Evolutionary conservation across 2,113 vertebrate genomes (phyloP), one percentile per base, ranked within the genome.

Genomic region (Oncorhynchus masou): DNA sequence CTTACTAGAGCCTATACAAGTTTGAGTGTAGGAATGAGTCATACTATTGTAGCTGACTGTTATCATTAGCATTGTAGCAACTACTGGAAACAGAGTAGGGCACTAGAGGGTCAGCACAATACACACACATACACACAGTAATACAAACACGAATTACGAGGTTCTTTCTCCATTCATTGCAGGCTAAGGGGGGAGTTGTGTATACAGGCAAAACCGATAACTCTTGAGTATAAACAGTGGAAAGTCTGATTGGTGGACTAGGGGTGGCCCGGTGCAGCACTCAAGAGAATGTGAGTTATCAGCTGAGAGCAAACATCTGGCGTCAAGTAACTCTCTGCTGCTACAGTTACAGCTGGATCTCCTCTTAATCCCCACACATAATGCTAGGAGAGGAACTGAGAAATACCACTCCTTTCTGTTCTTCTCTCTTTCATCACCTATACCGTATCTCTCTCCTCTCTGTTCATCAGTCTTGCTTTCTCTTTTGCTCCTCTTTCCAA

Each of bases 161-260:
- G 29, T 15, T 60, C 25, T 76, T 78, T 64, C 54, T 78, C 29
- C 51, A 25, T 79, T 57, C 62, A 13, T 12, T 48, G 67, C 27
- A 65, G 76, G 73, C 48, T 16, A 13, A 31, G 48, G 67, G 48
- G 25, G 39, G 57, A 51, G 72, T 20, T 15, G 27, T 75, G 72
- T 66, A 65, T 57, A 72, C 62, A 73, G 69, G 51, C 51, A 54
- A 75, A 27, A 73, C 74, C 76, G 45, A 71, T 51, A 68, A 60
- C 48, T 67, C 39, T 11, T 64, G 34, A 67, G 49, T 74, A 54
- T 84, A 89, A 88, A 88, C 81, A 89, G 70, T 85, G 80, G 78
- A 86, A 88, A 86, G 80, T 68, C 68, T 86, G 83, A 82, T 60
- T 68, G 81, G 67, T 20, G 68, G 51, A 45, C 76, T 25, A 67